Evolutionary conservation across 1,140 invertebrate species (phyloP), one percentile per base, ranked within the genome.

Genomic region (Artemia franciscana): DNA sequence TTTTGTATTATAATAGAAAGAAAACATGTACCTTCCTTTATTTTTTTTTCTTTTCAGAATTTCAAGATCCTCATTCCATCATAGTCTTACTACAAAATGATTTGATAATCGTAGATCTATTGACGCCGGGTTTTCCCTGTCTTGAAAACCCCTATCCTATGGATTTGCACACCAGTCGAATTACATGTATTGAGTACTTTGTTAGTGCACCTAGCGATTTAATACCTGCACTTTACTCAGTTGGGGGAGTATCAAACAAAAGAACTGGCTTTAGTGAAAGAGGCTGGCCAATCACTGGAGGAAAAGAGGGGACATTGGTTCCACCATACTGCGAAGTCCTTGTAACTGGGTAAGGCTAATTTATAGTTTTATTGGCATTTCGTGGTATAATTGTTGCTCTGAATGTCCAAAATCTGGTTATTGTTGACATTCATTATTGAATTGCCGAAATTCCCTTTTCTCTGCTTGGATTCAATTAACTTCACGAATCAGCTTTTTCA

Each of bases 91-190:
- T 98, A 66, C 90, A 94, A 76, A 94, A 93, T 78, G 95, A 98
- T 76, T 79, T 99, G 70, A 91, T 98, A 69, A 86, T 98, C 66
- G 91, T 99, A 72, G 95, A 99, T 77, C 80, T 98, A 67, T 81
- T 86, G 71, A 86, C 88, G 56, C 81, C 84, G 58, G 93, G 93
- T 70, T 98, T 96, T 78, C 93, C 95, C 15, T 95, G 91, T 75
- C 95, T 96, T 77, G 92, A 98, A 75, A 96, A 96, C 79, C 96
- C 94, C 57, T 97, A 98, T 78, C 88, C 94, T 56, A 97, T 98
- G 91, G 93, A 98, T 76, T 81, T 98, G 66, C 94, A 98, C 75
- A 93, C 97, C 76, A 93, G 90, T 61, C 86, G 91, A 27, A 91
- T 98, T 62, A 96, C 93, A 58, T 91, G 85, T 76, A 93, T 92